Conservation (phyloP, 2,888 invertebrate genomes). For the Drosophila formosana region DNA sequence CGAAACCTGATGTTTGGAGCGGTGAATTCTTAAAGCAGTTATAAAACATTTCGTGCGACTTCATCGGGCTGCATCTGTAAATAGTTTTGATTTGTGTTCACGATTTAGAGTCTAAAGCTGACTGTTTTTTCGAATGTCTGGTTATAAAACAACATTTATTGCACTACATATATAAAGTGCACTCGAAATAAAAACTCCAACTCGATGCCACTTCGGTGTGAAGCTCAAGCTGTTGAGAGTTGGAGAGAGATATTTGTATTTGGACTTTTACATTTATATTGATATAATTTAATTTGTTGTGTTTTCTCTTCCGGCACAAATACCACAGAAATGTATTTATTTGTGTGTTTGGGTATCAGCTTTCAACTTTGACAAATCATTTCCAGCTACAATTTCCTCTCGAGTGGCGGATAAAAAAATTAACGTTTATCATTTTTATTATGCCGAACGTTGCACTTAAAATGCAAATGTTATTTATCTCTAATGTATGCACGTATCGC, state of each 20-base stretch:
- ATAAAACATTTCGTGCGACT: conserved; percentile 38
- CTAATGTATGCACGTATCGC: conserved; percentile 26
- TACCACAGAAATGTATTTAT: conserved; percentile 13
- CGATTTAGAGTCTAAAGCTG: conserved; percentile 17
- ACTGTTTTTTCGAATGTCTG: background rate
- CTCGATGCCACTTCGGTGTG: conserved; percentile 23
- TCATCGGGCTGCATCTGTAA: conserved; percentile 32
- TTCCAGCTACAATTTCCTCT: conserved; percentile 70
- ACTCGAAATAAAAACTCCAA: conserved; percentile 23
- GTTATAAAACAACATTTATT: conserved; percentile 23
- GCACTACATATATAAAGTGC: conserved; percentile 24
- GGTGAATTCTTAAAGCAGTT: conserved; percentile 49
- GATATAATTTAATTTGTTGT: conserved; percentile 54
- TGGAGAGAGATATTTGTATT: conserved; percentile 12
- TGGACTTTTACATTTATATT: conserved; percentile 58
- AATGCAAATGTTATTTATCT: conserved; percentile 63
- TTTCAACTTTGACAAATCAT: conserved; percentile 73
- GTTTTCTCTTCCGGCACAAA: conserved; percentile 67
- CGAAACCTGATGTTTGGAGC: conserved; percentile 14
- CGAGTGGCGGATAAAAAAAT: conserved; percentile 57
- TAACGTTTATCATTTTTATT: conserved; percentile 76
- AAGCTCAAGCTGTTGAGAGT: conserved; percentile 19
- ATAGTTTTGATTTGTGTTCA: conserved; percentile 35
- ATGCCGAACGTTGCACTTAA: conserved; percentile 60
- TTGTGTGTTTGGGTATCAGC: conserved; percentile 29